A percentile compares a stretch with the other conserved stretches of the same genome.
These are phyloP conservation scores for Polydrusus pterygomalis DNA, from an alignment of 2,888 invertebrate genomes.

Conservation along the genomic window DNA sequence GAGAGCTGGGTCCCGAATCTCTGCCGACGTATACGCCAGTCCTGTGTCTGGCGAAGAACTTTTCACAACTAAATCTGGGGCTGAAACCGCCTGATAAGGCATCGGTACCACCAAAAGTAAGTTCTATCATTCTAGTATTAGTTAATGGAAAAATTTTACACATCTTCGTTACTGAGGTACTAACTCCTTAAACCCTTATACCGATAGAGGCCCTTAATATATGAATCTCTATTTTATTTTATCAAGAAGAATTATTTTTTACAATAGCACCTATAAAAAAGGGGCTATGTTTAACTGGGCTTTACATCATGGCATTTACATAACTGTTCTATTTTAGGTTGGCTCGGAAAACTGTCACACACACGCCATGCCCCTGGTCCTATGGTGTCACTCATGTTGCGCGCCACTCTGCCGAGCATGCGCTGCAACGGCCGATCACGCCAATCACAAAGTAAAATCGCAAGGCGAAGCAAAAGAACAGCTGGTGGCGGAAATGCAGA, in stretches of 20 bases:
- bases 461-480: slow-evolving; percentile 70
- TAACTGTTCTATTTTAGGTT: slow-evolving; percentile 32
- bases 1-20: slow-evolving; percentile 80
- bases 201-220: too few relatives aligned
- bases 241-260: too few relatives aligned
- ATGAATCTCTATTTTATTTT: too few relatives aligned
- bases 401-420: slow-evolving; percentile 80
- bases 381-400: slow-evolving; percentile 83
- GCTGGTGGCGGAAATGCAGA: slow-evolving; percentile 78
- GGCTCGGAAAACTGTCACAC: slow-evolving; percentile 79
- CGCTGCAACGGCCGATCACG: slow-evolving; percentile 79
- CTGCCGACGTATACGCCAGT: slow-evolving; percentile 82
- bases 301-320: too few relatives aligned
- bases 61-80: slow-evolving; percentile 75
- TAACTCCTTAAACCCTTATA: neutral
- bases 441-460: slow-evolving; percentile 80
- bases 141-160: neutral
- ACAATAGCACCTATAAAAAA: too few relatives aligned
- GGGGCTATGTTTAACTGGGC: too few relatives aligned
- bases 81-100: slow-evolving; percentile 62
- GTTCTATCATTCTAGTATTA: slow-evolving; percentile 3
- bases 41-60: slow-evolving; percentile 79
- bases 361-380: slow-evolving; percentile 82
- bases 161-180: too few relatives aligned
- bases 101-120: slow-evolving; percentile 46